Evolutionary conservation across 2,888 invertebrate species (phyloP).

Genomic region (Lathronympha strigana): DNA sequence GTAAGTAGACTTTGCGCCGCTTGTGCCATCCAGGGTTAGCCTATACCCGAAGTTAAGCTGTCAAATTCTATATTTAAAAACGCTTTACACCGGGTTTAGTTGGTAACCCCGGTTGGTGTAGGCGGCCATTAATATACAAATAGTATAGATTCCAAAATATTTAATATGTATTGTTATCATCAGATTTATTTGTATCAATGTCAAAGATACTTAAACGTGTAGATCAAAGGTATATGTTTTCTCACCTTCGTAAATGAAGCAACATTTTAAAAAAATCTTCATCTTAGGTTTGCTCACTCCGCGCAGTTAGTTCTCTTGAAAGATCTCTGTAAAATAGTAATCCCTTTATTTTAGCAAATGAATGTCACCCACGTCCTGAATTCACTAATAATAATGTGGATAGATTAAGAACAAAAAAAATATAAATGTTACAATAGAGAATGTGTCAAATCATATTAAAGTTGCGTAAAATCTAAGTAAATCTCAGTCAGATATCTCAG

Average conservation of each 20-base stretch:
- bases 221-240: conserved; percentile 5
- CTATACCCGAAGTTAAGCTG: too few relatives aligned
- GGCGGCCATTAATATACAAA: conserved; percentile 54
- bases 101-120: too few relatives aligned
- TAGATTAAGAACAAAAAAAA: conserved; percentile 17
- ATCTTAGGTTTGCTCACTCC: neutral
- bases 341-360: neutral
- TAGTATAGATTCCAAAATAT: conserved; percentile 73
- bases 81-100: too few relatives aligned
- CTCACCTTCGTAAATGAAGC: neutral
- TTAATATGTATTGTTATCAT: conserved; percentile 65
- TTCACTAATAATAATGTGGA: conserved; percentile 1
- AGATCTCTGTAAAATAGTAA: neutral
- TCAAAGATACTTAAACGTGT: conserved; percentile 4
- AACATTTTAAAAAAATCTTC: neutral
- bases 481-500: neutral
- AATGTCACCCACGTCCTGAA: conserved; percentile 2
- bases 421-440: conserved; percentile 17
- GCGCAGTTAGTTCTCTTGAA: neutral
- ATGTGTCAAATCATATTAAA: neutral
- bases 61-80: too few relatives aligned
- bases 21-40: too few relatives aligned
- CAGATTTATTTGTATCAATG: conserved; percentile 56
- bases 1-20: too few relatives aligned
- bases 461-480: neutral